These are phyloP conservation scores for Ormyrus rosae DNA, from an alignment of 2,888 invertebrate genomes.

Conservation along the genomic window DNA sequence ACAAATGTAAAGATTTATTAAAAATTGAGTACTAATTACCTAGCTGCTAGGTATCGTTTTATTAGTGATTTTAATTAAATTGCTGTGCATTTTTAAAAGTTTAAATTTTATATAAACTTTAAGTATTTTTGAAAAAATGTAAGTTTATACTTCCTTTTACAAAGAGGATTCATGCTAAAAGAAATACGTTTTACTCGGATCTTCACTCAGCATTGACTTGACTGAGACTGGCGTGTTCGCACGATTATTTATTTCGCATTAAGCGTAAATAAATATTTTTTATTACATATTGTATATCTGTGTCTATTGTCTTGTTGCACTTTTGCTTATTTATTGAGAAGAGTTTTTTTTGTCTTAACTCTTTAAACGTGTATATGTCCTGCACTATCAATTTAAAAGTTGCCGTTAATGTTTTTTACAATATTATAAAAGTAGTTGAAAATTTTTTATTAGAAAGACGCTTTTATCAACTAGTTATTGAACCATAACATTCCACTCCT, in stretches of 20 bases:
- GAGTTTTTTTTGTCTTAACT: constrained; percentile 54
- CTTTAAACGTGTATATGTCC: constrained; percentile 55
- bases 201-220: constrained; percentile 52
- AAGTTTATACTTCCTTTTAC: constrained; percentile 19
- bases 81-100: background rate
- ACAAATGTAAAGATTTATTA: constrained; percentile 4
- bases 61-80: constrained; percentile 29
- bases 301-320: constrained; percentile 70
- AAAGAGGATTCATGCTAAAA: background rate
- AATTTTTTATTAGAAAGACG: constrained; percentile 68
- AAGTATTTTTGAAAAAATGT: constrained; percentile 15
- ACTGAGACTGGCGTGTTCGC: constrained; percentile 55
- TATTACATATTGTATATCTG: constrained; percentile 50
- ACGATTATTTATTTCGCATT: constrained; percentile 60
- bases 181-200: constrained; percentile 48
- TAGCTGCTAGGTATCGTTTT: constrained; percentile 18
- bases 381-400: constrained; percentile 68
- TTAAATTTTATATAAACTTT: constrained; percentile 14
- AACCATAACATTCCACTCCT: constrained; percentile 73
- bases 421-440: constrained; percentile 63
- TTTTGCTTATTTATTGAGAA: constrained; percentile 73
- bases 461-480: constrained; percentile 70
- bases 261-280: constrained; percentile 53
- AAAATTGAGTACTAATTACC: background rate
- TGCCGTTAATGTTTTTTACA: constrained; percentile 67